Conservation (phyloP, 2,888 invertebrate species). For the Argynnis bischoffii region DNA sequence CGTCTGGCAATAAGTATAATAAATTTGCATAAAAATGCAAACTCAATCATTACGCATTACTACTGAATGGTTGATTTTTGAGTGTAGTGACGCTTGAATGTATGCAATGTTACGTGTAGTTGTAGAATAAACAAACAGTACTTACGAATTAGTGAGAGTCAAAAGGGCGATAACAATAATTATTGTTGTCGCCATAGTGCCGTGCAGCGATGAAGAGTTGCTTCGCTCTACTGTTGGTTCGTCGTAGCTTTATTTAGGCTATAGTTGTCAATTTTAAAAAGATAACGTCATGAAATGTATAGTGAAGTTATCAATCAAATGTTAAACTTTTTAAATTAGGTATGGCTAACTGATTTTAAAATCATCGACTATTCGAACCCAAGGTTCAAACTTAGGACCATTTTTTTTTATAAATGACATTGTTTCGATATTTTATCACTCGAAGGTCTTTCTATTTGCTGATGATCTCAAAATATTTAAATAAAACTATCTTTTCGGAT, state of each 20-base stretch:
- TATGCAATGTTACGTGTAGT: not conserved
- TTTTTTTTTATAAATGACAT: too few species aligned
- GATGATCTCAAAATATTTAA: too few species aligned
- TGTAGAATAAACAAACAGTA: slow-evolving; percentile 45
- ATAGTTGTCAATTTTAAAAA: slow-evolving; percentile 43
- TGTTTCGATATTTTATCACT: too few species aligned
- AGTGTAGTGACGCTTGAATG: slow-evolving; percentile 1
- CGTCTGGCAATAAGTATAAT: not conserved
- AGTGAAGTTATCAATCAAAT: slow-evolving; percentile 9
- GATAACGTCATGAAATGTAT: slow-evolving; percentile 31
- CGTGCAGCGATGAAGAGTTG: slow-evolving; percentile 54
- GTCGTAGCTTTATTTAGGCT: slow-evolving; percentile 29
- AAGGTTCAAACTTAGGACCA: too few species aligned
- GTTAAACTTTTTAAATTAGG: not conserved
- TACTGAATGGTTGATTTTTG: slow-evolving; percentile 1
- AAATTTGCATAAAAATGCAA: not conserved
- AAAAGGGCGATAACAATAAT: slow-evolving; percentile 53
- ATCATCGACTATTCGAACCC: too few species aligned
- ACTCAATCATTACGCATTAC: not conserved
- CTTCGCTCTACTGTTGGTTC: slow-evolving; percentile 51
- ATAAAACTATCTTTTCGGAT: too few species aligned
- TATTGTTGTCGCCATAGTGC: slow-evolving; percentile 54
- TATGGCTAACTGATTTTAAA: not conserved
- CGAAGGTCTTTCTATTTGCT: too few species aligned
- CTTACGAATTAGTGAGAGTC: slow-evolving; percentile 68